phyloP scores from a whole-genome alignment of 2,888 invertebrate species.

The Spicauda simplicius region DNA sequence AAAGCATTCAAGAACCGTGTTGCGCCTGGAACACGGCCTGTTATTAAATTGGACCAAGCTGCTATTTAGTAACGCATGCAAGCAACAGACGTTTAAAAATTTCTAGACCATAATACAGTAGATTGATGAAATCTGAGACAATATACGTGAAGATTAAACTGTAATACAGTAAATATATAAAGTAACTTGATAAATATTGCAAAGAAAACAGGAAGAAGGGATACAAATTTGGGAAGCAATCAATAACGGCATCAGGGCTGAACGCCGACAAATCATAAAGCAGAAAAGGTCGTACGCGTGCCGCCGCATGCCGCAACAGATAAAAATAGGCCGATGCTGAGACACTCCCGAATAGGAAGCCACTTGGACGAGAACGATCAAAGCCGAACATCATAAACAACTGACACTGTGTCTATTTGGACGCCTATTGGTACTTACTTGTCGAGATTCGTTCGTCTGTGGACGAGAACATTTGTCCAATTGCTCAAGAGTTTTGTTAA shows the following conservation, averaged over 20 bases:
- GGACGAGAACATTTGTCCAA: constrained; percentile 19
- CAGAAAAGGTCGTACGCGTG: constrained; percentile 68
- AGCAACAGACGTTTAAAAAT: neutral
- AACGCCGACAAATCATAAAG: constrained; percentile 65
- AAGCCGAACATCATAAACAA: constrained; percentile 49
- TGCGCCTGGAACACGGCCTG: neutral
- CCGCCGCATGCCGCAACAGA: constrained; percentile 63
- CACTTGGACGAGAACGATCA: constrained; percentile 58
- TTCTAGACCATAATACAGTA: neutral
- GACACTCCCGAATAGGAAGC: constrained; percentile 77
- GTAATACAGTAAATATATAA: neutral
- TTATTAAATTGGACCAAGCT: constrained; percentile 5
- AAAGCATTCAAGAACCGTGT: neutral
- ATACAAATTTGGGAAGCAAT: constrained; percentile 51
- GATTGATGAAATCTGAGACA: no score
- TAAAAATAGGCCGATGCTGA: constrained; percentile 72
- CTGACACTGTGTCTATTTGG: constrained; percentile 42
- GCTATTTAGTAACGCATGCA: constrained; percentile 10
- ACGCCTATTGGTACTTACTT: constrained; percentile 8
- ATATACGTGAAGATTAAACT: neutral
- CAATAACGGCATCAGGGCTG: constrained; percentile 53
- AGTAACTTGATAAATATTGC: neutral
- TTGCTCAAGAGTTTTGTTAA: constrained; percentile 27
- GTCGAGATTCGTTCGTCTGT: constrained; percentile 31
- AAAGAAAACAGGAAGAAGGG: constrained; percentile 41